Conservation (phyloP, 2,797 vertebrate species). For the Paedocypris micromegethes region DNA sequence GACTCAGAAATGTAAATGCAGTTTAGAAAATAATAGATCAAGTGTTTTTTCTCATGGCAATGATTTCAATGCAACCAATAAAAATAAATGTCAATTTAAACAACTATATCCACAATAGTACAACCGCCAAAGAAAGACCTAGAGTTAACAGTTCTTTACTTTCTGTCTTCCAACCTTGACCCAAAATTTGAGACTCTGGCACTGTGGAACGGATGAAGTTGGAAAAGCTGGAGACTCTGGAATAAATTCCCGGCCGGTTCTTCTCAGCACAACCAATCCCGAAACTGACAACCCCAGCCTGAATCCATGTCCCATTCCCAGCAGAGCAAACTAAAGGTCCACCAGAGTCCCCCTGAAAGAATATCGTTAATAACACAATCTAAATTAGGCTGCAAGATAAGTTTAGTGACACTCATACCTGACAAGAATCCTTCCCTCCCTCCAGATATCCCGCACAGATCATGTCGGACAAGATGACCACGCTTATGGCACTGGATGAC, state of each 20-base stretch:
- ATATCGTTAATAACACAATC: background rate
- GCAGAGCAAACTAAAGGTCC: slow-evolving; percentile 71
- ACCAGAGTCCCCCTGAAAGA: slow-evolving; percentile 71
- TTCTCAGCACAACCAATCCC: slow-evolving; percentile 62
- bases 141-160: slow-evolving; percentile 31
- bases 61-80: background rate
- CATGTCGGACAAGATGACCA: slow-evolving; percentile 68
- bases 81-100: too few species aligned
- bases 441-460: slow-evolving; percentile 70
- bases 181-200: slow-evolving; percentile 59
- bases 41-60: background rate
- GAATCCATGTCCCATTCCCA: slow-evolving; percentile 69
- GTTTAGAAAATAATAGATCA: too few species aligned
- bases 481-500: slow-evolving; percentile 4
- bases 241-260: slow-evolving; percentile 71
- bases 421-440: slow-evolving; percentile 65
- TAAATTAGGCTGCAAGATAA: background rate
- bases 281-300: slow-evolving; percentile 74
- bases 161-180: slow-evolving; percentile 40
- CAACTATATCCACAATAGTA: slow-evolving; percentile 23
- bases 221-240: slow-evolving; percentile 62
- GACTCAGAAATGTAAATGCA: too few species aligned
- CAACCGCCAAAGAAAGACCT: slow-evolving; percentile 19
- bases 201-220: slow-evolving; percentile 57
- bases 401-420: slow-evolving; percentile 54